Evolutionary conservation across 2,888 invertebrate genomes (phyloP).

Genomic region (Cheilosia variabilis): DNA sequence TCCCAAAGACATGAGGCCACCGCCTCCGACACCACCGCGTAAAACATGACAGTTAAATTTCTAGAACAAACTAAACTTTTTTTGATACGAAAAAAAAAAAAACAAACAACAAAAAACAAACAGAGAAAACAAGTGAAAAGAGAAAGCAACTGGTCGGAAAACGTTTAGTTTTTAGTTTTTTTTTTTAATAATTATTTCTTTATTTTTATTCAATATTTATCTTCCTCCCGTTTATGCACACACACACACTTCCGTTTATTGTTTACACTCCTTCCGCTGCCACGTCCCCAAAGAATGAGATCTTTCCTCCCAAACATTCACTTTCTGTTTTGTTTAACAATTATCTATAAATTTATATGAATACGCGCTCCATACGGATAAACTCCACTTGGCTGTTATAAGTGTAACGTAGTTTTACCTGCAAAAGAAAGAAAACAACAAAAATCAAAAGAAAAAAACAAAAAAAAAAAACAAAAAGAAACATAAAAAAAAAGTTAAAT

Average conservation of each 20-base stretch:
- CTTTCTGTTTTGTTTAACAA: slow-evolving; percentile 46
- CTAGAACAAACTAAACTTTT: slow-evolving; percentile 76
- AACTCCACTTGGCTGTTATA: slow-evolving; percentile 79
- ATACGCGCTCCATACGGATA: slow-evolving; percentile 70
- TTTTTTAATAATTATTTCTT: neutral
- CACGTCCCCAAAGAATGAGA: neutral
- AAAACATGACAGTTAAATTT: slow-evolving; percentile 84
- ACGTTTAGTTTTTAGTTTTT: slow-evolving; percentile 63
- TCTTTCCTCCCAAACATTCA: slow-evolving; percentile 28
- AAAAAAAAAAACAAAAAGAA: slow-evolving; percentile 7
- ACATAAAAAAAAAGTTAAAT: slow-evolving; percentile 37
- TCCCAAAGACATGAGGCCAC: slow-evolving; percentile 84
- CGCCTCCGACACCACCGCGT: slow-evolving; percentile 83
- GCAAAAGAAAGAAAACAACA: slow-evolving; percentile 67
- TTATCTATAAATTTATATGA: slow-evolving; percentile 16
- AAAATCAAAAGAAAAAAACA: neutral
- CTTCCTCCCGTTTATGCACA: neutral
- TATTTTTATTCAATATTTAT: neutral
- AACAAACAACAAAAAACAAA: slow-evolving; percentile 21
- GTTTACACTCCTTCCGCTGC: slow-evolving; percentile 5
- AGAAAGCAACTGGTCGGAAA: slow-evolving; percentile 76
- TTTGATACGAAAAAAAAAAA: slow-evolving; percentile 43
- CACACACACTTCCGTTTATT: slow-evolving; percentile 7
- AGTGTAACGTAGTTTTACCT: slow-evolving; percentile 72
- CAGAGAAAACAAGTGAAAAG: slow-evolving; percentile 37